A percentile compares a stretch with the other conserved stretches of the same genome.
These are phyloP conservation scores for Festucalex cinctus DNA, from an alignment of 2,113 vertebrate genomes.

Conservation along the genomic window DNA sequence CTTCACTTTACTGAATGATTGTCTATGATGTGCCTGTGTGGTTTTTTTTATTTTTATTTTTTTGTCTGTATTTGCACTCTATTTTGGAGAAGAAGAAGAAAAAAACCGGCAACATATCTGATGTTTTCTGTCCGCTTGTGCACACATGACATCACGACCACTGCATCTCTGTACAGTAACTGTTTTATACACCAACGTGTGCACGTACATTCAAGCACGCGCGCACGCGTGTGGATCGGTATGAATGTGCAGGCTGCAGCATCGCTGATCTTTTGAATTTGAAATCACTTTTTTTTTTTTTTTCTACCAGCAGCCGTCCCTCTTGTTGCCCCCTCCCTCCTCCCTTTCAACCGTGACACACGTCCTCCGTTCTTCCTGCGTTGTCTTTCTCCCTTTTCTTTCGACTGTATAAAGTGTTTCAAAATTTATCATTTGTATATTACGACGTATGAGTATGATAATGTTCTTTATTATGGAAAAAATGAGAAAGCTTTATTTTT, in stretches of 20 bases:
- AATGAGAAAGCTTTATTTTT: constrained; percentile 99
- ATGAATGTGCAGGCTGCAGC: constrained; percentile 39
- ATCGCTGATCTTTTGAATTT: constrained; percentile 54
- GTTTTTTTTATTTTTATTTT: constrained; percentile 42
- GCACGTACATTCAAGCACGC: constrained; percentile 4
- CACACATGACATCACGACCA: constrained; percentile 33
- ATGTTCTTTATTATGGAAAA: constrained; percentile 99
- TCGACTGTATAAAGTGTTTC: constrained; percentile 95
- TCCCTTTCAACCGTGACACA: constrained; percentile 57
- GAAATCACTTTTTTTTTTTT: constrained; percentile 62
- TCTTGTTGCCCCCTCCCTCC: constrained; percentile 11
- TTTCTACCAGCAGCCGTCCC: constrained; percentile 62
- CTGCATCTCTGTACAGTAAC: constrained; percentile 60
- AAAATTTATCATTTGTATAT: constrained; percentile 98
- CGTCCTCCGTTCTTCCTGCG: constrained; percentile 65
- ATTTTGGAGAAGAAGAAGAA: constrained; percentile 23
- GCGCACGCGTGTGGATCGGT: constrained; percentile 15
- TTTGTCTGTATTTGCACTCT: constrained; percentile 66
- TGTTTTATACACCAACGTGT: constrained; percentile 36
- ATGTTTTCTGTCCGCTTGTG: constrained; percentile 55
- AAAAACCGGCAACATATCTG: constrained; percentile 55
- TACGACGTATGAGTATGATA: constrained; percentile 97
- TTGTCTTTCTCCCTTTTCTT: constrained; percentile 80
- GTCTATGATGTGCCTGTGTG: constrained; percentile 70
- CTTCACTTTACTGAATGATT: constrained; percentile 61